A percentile compares a stretch with the other conserved stretches of the same genome.
Conservation (phyloP, 2,888 invertebrate species). For the Drosophila pegasa region DNA sequence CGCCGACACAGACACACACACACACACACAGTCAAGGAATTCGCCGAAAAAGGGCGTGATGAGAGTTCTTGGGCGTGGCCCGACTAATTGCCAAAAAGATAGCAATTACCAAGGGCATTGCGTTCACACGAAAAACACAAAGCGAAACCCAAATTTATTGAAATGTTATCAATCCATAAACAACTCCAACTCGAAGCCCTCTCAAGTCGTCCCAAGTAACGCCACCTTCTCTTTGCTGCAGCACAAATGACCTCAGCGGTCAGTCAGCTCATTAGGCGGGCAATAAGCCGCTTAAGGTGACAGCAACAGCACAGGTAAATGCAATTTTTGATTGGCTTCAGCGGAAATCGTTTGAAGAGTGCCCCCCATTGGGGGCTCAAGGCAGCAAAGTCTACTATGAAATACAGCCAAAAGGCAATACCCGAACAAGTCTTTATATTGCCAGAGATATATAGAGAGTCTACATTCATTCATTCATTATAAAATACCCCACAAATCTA, state of each 20-base stretch:
- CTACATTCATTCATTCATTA: too few relatives aligned
- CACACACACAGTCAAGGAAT: too few relatives aligned
- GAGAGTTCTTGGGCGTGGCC: constrained; percentile 32
- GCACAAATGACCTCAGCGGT: constrained; percentile 49
- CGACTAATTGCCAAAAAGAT: constrained; percentile 43
- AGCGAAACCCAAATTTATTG: not conserved
- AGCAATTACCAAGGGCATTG: constrained; percentile 24
- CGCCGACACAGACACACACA: constrained; percentile 25
- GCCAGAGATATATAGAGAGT: too few relatives aligned
- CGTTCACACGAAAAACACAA: constrained; percentile 5
- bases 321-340: constrained; percentile 30
- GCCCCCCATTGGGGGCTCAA: not conserved
- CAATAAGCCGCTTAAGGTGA: constrained; percentile 73
- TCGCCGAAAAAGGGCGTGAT: constrained; percentile 55
- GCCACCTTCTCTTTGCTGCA: constrained; percentile 32
- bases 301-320: constrained; percentile 44
- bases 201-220: constrained; percentile 10
- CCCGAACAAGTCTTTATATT: too few relatives aligned
- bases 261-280: constrained; percentile 68
- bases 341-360: too few relatives aligned
- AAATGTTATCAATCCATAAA: constrained; percentile 3
- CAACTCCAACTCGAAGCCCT: not conserved
- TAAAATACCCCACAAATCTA: too few relatives aligned
- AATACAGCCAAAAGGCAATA: too few relatives aligned
- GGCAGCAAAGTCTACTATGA: too few relatives aligned